A percentile compares a stretch with the other conserved stretches of the same genome.
These are phyloP conservation scores for Siderastrea siderea DNA, from an alignment of 92 coral and sea anemone genomes.

Conservation along the genomic window DNA sequence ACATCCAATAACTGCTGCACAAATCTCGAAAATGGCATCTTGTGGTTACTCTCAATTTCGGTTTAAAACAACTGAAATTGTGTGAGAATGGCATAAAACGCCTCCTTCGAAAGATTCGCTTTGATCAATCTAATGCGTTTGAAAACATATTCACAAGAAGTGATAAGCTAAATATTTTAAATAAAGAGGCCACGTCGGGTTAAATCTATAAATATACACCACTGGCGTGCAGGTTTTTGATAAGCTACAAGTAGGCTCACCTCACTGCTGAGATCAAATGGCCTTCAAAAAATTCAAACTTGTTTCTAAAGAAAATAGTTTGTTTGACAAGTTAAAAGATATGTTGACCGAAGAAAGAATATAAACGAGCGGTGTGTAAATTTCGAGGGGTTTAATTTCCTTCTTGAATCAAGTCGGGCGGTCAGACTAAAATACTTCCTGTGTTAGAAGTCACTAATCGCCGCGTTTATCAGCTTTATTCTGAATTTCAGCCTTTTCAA, in stretches of 20 bases:
- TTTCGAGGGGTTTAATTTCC: not conserved
- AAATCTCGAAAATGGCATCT: not conserved
- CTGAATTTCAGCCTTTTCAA: not conserved
- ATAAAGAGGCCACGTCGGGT: conserved; percentile 14
- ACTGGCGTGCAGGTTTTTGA: not conserved
- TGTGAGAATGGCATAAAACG: not conserved
- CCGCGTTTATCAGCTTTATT: not conserved
- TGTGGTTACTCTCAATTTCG: not conserved
- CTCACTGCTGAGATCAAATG: not conserved
- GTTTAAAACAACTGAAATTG: not conserved
- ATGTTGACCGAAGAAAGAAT: not conserved
- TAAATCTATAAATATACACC: conserved; percentile 10
- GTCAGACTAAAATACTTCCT: not conserved
- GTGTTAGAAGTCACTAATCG: not conserved
- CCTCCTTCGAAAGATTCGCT: not conserved
- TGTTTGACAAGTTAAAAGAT: not conserved
- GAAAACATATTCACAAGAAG: not conserved
- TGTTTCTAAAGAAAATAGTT: not conserved
- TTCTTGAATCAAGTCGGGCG: not conserved
- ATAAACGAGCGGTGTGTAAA: not conserved
- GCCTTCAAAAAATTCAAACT: not conserved
- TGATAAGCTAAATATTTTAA: not conserved
- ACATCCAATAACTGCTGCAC: not conserved
- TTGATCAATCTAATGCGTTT: not conserved
- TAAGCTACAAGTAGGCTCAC: not conserved